Evolutionary conservation across 2,888 invertebrate species (phyloP).

Genomic region (Petrolisthes manimaculis): DNA sequence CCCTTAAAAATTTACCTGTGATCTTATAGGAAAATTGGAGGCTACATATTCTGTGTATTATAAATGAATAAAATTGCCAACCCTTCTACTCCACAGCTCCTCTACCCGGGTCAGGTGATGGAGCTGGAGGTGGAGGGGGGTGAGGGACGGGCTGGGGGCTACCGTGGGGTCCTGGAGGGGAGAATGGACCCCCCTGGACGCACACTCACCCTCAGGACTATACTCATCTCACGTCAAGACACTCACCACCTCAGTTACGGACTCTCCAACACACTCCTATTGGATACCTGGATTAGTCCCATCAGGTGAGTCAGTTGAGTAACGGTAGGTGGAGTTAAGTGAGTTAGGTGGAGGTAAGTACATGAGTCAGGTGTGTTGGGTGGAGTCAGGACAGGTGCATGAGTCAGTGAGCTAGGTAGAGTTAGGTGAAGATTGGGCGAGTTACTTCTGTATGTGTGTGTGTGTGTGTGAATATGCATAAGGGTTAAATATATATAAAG

Average conservation of each 20-base stretch:
- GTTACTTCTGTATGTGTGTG: too few species aligned
- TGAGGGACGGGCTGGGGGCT: conserved; percentile 42
- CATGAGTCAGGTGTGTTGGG: neutral
- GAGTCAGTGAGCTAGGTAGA: neutral
- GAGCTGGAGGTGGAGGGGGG: conserved; percentile 51
- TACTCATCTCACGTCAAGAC: conserved; percentile 49
- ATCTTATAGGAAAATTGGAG: too few species aligned
- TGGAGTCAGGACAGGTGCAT: neutral
- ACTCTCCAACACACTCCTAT: conserved; percentile 53
- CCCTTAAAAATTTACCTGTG: too few species aligned
- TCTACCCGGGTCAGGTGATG: conserved; percentile 43
- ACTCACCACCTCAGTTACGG: conserved; percentile 46
- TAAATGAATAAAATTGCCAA: too few species aligned
- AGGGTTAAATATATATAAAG: too few species aligned
- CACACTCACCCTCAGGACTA: conserved; percentile 45
- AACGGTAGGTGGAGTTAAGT: neutral
- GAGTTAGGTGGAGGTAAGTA: neutral
- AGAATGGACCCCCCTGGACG: conserved; percentile 57
- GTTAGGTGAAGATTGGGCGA: neutral
- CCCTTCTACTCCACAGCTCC: conserved; percentile 21
- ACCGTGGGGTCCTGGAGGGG: conserved; percentile 45
- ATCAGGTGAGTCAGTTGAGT: conserved; percentile 33
- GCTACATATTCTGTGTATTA: too few species aligned
- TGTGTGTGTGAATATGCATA: too few species aligned
- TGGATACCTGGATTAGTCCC: conserved; percentile 52